Base-by-base conservation (phyloP, 2,888 invertebrate species). In the Blera fallax region DNA sequence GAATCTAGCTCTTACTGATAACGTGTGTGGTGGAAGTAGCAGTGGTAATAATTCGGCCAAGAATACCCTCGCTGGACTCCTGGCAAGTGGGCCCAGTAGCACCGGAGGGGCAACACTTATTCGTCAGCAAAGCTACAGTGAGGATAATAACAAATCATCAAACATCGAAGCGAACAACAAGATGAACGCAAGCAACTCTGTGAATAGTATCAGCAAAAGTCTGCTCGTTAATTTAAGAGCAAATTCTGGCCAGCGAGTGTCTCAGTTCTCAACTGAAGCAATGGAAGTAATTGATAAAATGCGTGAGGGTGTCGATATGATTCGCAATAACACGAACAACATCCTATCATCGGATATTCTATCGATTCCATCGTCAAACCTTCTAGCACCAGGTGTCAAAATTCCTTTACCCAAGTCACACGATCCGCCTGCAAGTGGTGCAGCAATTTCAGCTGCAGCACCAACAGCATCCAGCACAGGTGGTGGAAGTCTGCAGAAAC, bases 291-390 rank as follows among this genome's bases (percentile, higher is more conserved):
- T 95, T 52, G 95, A 95, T 90, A 94, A 95, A 90, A 94, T 95
- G 91, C 93, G 94, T 18, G 95, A 95, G 90, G 95, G 95, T 50
- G 94, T 94, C 6, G 96, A 96, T 88, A 94, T 95, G 91, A 93
- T 95, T 88, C 94, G 95, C 81, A 96, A 96, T 92, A 96, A 95
- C 90, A 95, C 96, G 56, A 96, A 96, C 92, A 96, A 95, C 91
- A 95, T 96, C 90, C 93, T 96, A 48, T 95, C 96, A 43, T 95
- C 95, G 64, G 96, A 96, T 90, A 93, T 95, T 89, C 92, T 94
- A 60, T 94, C 94, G 78, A 91, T 94, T 89, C 94, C 94, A 87
- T 93, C 94, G 11, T 87, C 89, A 2, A 90, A 90, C 73, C 82
- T 90, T 21, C 87, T 93, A 48, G 90, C 92, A 58, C 91, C 92